Base-by-base conservation (phyloP, 2,113 vertebrate species). In the Cacatua alba region DNA sequence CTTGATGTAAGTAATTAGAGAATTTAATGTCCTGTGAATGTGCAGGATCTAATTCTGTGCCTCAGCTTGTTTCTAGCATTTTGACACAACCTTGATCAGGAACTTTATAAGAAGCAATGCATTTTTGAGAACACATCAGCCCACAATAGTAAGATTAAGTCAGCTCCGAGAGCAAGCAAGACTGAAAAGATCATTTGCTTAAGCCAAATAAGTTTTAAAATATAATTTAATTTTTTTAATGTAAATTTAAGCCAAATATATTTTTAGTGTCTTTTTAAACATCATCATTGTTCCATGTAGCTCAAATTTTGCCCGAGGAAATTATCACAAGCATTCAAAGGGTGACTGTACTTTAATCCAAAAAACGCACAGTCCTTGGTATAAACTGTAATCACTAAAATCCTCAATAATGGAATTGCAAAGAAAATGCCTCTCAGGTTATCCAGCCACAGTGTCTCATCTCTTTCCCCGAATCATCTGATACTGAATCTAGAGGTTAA, bases 401-500 rank as follows among this genome's bases (percentile, higher is more conserved):
- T 72, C 70, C 21, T 6, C n/a, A 86, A 46, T 39, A 82, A 71
- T 3, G 13, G 14, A 59, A 79, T 55, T 76, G 52, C 35, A 88
- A 81, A 41, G 46, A 57, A 92, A 86, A 81, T 10, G 12, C 21
- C 59, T 57, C 41, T 77, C 20, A 62, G 44, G 18, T 74, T 72
- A 69, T 76, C 20, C 44, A 24, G n/a, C 78, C 59, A 5, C 19
- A 69, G n/a, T 37, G 63, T 51, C 31, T 78, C 51, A 60, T 11
- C 26, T 68, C 23, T 88, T 3, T 23, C 43, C 18, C 5, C 0
- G 0, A 53, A 43, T 63, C 39, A 51, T 17, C 25, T 2, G 3
- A 53, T 23, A 49, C 25, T 25, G 67, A 72, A 7, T 10, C 59
- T 60, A 69, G 71, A 52, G 39, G 29, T 76, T 80, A 72, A 80